Conservation (phyloP, 2,797 vertebrate genomes). For the Zenarchopterus dispar region DNA sequence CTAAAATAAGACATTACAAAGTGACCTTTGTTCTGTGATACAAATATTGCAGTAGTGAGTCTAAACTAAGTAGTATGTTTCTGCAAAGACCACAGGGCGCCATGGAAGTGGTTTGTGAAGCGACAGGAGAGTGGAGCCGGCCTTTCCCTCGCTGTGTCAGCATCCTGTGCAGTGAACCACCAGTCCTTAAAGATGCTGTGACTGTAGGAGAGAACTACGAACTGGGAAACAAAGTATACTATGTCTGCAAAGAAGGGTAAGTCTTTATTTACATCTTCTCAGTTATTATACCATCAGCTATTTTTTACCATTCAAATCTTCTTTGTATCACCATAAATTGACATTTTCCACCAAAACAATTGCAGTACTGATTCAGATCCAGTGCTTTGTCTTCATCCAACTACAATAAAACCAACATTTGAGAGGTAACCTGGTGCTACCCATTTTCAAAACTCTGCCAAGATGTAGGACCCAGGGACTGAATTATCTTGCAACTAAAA, state of each 20-base stretch:
- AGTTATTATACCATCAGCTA: too few relatives aligned
- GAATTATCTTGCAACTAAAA: too few relatives aligned
- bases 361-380: too few relatives aligned
- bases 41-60: conserved; percentile 1
- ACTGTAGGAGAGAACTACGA: conserved; percentile 86
- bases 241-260: conserved; percentile 96
- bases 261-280: conserved; percentile 45
- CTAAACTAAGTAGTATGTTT: conserved; percentile 43
- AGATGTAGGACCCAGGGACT: too few relatives aligned
- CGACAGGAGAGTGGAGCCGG: conserved; percentile 89
- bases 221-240: conserved; percentile 88
- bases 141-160: conserved; percentile 84
- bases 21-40: neutral
- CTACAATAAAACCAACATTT: too few relatives aligned
- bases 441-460: too few relatives aligned
- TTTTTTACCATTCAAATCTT: too few relatives aligned
- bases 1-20: neutral
- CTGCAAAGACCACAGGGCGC: conserved; percentile 90
- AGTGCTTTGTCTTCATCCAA: too few relatives aligned
- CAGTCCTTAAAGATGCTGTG: conserved; percentile 85
- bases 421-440: too few relatives aligned
- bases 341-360: too few relatives aligned
- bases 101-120: conserved; percentile 86
- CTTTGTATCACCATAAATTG: too few relatives aligned
- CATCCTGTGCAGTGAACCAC: conserved; percentile 88